phyloP scores from a whole-genome alignment of 2,113 vertebrate species.

The Butorides virescens region DNA sequence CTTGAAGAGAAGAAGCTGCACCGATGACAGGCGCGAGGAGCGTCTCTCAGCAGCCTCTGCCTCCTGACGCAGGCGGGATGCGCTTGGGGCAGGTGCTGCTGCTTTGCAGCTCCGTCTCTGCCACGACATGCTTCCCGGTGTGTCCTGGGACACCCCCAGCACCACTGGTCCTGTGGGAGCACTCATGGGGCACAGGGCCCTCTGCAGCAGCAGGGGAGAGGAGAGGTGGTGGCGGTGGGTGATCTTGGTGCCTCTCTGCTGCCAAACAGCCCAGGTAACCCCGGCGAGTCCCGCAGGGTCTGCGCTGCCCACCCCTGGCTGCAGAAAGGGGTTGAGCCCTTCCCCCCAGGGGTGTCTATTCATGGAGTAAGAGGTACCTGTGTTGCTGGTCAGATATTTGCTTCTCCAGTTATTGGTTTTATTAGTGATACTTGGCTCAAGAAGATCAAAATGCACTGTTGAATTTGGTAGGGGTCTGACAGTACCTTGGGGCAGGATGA shows the following conservation, averaged over 20 bases:
- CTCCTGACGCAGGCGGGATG: background rate
- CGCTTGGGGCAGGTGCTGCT: background rate
- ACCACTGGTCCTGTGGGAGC: background rate
- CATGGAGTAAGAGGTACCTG: background rate
- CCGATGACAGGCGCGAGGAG: background rate
- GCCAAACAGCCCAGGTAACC: background rate
- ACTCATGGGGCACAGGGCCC: background rate
- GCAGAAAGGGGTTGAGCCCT: background rate
- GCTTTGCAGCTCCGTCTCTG: background rate
- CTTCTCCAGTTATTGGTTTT: background rate
- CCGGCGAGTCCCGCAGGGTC: fast-evolving
- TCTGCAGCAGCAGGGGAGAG: background rate
- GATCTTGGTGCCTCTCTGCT: background rate
- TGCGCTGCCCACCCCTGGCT: background rate
- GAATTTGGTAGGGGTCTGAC: background rate
- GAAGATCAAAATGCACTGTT: background rate
- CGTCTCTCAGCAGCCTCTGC: background rate
- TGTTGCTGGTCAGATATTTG: background rate
- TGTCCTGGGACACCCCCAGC: background rate
- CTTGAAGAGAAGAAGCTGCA: constrained; percentile 57
- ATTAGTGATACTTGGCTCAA: background rate
- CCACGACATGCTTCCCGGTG: background rate
- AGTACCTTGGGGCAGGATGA: background rate
- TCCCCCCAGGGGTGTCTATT: background rate
- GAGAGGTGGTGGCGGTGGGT: background rate